Evolutionary conservation across 2,797 vertebrate species (phyloP).

Genomic region (Chiloscyllium punctatum): DNA sequence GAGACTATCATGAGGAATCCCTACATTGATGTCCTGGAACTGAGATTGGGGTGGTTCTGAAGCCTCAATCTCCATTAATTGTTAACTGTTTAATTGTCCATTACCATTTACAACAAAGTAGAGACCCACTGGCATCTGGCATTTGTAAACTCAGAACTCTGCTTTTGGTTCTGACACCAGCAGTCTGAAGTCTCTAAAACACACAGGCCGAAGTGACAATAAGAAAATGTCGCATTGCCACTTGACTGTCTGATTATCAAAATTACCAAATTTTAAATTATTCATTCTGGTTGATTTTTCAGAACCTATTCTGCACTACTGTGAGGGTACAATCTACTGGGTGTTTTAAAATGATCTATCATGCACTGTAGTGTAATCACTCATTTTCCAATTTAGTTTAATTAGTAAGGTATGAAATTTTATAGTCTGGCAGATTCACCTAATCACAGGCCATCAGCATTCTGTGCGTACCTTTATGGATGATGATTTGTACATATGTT

Average conservation of each 20-base stretch:
- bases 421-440: not conserved
- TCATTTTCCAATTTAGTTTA: not conserved
- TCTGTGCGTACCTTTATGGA: not conserved
- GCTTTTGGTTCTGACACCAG: too few species aligned
- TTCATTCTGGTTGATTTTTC: not conserved
- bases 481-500: not conserved
- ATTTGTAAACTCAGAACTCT: too few species aligned
- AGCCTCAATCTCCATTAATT: too few species aligned
- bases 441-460: conserved; percentile 14
- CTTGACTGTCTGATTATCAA: not conserved
- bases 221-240: not conserved
- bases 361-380: not conserved
- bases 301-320: not conserved
- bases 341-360: not conserved
- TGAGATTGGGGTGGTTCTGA: too few species aligned
- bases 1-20: too few species aligned
- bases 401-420: conserved; percentile 19
- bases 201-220: too few species aligned
- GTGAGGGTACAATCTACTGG: not conserved
- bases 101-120: too few species aligned
- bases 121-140: too few species aligned
- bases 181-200: too few species aligned
- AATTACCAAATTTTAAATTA: not conserved
- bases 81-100: too few species aligned
- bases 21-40: too few species aligned